A percentile compares a stretch with the other conserved stretches of the same genome.
Conservation (phyloP, 2,113 vertebrate species). For the Neogobius melanostomus region DNA sequence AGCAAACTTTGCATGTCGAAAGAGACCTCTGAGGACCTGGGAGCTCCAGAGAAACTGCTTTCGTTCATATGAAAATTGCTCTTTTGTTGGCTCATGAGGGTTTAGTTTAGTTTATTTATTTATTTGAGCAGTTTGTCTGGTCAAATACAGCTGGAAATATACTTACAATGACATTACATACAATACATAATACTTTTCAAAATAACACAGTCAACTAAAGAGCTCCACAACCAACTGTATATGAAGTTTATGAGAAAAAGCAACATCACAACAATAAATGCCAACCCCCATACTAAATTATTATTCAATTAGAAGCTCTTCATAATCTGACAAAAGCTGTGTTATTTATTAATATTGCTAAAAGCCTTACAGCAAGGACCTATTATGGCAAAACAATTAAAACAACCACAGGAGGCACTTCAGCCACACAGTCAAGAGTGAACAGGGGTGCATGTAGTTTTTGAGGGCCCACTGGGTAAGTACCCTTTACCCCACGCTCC, state of each 20-base stretch:
- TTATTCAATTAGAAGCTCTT: no score
- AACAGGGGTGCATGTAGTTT: not conserved
- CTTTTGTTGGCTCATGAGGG: not conserved
- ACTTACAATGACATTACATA: not conserved
- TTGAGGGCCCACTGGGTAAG: no score
- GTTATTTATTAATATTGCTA: not conserved
- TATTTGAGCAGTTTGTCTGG: no score
- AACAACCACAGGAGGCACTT: not conserved
- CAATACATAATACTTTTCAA: no score
- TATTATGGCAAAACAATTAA: not conserved
- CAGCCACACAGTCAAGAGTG: not conserved
- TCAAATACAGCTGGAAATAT: not conserved
- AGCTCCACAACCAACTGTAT: no score
- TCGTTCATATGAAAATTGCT: conserved; percentile 9
- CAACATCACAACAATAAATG: no score
- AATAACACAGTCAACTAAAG: no score
- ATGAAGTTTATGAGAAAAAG: no score
- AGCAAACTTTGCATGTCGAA: conserved; percentile 55
- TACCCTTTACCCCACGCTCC: no score
- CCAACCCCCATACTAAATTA: no score
- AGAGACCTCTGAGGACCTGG: not conserved
- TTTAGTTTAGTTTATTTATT: no score
- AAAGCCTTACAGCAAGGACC: not conserved
- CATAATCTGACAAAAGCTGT: not conserved
- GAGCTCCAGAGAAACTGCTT: conserved; percentile 7